Base-by-base conservation (phyloP, 2,797 vertebrate genomes). In the Notamacropus eugenii region DNA sequence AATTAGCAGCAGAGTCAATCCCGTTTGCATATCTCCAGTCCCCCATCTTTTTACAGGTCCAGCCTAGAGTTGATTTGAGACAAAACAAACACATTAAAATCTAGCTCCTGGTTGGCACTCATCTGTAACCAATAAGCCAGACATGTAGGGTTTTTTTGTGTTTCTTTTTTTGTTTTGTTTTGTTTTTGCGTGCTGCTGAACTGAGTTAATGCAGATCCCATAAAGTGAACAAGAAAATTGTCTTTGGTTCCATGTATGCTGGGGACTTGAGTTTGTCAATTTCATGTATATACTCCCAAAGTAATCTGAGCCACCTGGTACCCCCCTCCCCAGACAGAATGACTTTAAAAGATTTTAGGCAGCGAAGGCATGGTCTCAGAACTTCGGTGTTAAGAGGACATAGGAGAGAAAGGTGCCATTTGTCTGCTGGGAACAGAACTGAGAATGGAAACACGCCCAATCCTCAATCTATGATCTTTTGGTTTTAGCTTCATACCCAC, bases 401-500 rank as follows among this genome's bases (percentile, higher is more conserved):
- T 40, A 24, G n/a, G 67, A 74, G n/a, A 74, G 67, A 31, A 31
- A 74, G 54, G 1, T 13, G 3, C 52, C 27, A 1, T 52, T 27
- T 22, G 50, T 31, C 2, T 34, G 19, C 0, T 22, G 11, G 82
- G 40, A 19, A 8, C 24, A 22, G 31, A 67, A 46, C 55, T 50
- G 55, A 46, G 16, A 50, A 24, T 1, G 0, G 55, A 55, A 4
- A 16, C 40, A 24, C 19, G 0, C 12, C 8, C 8, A 11, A 3
- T 2, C 8, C 0, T 46, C 0, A 0, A 3, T 54, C 2, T 8
- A 46, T 5, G 1, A 4, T 46, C 22, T 67, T 91, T 46, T n/a
- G 54, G 62, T 52, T 58, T 55, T 0, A 0, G 0, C 12, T 28
- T 27, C 3, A 0, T 5, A 0, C 54, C 40, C 34, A 4, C 12